Evolutionary conservation across 2,113 vertebrate species (phyloP).

Genomic region (Callospermophilus lateralis): DNA sequence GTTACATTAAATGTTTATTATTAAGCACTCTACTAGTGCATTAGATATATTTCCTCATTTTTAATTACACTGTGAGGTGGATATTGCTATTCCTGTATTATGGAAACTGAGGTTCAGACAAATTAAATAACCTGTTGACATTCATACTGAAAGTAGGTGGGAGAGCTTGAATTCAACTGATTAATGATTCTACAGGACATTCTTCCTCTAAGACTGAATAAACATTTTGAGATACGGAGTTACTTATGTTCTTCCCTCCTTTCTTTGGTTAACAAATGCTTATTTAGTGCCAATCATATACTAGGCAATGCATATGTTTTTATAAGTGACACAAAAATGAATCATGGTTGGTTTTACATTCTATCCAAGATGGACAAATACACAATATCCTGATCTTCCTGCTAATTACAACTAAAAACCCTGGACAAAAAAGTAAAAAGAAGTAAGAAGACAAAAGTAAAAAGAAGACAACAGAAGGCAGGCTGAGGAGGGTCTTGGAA

Average conservation of each 20-base stretch:
- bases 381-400: background rate
- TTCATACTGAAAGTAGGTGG: background rate
- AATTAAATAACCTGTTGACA: background rate
- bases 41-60: conserved; percentile 26
- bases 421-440: background rate
- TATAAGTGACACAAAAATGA: conserved; percentile 16
- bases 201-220: conserved; percentile 11
- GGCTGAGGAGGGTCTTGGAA: background rate
- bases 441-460: background rate
- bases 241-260: background rate
- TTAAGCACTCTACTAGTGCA: background rate
- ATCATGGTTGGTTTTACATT: background rate
- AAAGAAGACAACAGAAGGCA: background rate
- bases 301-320: background rate
- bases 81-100: background rate
- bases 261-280: conserved; percentile 46
- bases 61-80: conserved; percentile 19
- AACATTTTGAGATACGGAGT: conserved; percentile 37
- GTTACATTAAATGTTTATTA: background rate
- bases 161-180: conserved; percentile 36
- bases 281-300: background rate
- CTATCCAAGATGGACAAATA: background rate
- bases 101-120: background rate
- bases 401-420: conserved; percentile 36
- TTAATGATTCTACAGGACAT: background rate